Evolutionary conservation across 2,888 invertebrate species (phyloP).

Genomic region (Caenorhabditis sulstoni): DNA sequence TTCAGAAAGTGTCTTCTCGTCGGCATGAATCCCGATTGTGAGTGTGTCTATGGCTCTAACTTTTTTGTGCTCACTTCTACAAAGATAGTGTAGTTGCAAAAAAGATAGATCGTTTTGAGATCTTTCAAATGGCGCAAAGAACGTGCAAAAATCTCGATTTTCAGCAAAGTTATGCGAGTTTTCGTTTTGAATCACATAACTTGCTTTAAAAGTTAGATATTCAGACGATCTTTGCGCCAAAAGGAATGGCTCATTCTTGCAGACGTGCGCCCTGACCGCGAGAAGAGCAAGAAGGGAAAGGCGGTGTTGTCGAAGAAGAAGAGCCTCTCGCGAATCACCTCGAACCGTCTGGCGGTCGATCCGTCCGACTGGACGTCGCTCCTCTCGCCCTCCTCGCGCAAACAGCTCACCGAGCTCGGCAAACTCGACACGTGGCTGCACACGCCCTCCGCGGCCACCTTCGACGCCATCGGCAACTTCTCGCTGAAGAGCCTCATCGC

Average conservation of each 20-base stretch:
- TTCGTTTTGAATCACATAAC: too few species aligned
- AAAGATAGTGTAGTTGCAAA: too few species aligned
- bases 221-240: too few species aligned
- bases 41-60: too few species aligned
- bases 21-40: slow-evolving; percentile 78
- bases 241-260: too few species aligned
- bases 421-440: slow-evolving; percentile 58
- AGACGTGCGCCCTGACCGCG: slow-evolving; percentile 78
- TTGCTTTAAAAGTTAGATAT: too few species aligned
- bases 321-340: slow-evolving; percentile 45
- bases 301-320: slow-evolving; percentile 68
- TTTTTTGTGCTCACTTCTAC: too few species aligned
- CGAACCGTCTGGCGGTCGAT: slow-evolving; percentile 45
- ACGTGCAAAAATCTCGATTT: too few species aligned
- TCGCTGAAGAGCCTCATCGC: slow-evolving; percentile 74
- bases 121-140: too few species aligned
- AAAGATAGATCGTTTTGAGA: too few species aligned
- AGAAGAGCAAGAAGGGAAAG: slow-evolving; percentile 59
- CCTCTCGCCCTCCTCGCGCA: slow-evolving; percentile 57
- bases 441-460: slow-evolving; percentile 37
- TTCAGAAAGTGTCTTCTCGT: slow-evolving; percentile 76
- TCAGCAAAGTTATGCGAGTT: too few species aligned
- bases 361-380: slow-evolving; percentile 61
- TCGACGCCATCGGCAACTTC: slow-evolving; percentile 71
- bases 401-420: slow-evolving; percentile 64